These are phyloP conservation scores for Mustelus asterias DNA, from an alignment of 2,113 vertebrate species.

Conservation along the genomic window DNA sequence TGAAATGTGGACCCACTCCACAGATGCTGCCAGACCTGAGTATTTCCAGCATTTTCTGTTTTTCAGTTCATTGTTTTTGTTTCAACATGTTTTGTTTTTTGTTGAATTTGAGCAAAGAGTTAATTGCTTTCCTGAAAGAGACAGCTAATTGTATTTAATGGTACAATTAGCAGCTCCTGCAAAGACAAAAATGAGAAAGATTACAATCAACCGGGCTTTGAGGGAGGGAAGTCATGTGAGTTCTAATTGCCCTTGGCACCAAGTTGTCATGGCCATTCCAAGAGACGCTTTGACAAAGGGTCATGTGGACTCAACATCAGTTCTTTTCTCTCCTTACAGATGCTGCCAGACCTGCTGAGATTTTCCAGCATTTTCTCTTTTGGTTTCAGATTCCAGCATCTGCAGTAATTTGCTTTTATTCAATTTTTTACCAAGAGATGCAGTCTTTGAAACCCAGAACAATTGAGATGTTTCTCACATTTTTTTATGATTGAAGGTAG, in stretches of 20 bases:
- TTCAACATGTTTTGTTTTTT: not conserved
- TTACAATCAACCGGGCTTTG: not conserved
- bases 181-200: not conserved
- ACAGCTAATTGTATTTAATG: not conserved
- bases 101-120: not conserved
- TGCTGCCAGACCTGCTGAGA: too few relatives aligned
- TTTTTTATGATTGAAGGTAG: not conserved
- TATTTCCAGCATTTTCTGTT: not conserved
- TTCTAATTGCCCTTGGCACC: not conserved
- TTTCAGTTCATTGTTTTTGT: not conserved
- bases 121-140: slow-evolving; percentile 3
- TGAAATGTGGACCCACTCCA: not conserved
- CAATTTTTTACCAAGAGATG: too few relatives aligned
- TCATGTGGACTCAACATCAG: too few relatives aligned
- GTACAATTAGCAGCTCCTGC: not conserved
- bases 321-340: too few relatives aligned
- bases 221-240: not conserved
- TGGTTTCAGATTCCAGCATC: too few relatives aligned
- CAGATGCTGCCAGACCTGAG: not conserved
- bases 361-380: too few relatives aligned
- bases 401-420: too few relatives aligned
- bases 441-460: not conserved
- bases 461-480: not conserved
- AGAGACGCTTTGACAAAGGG: not conserved
- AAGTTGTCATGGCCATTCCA: not conserved